Evolutionary conservation across 2,888 invertebrate species (phyloP).

Genomic region (Allophyes oxyacanthae): DNA sequence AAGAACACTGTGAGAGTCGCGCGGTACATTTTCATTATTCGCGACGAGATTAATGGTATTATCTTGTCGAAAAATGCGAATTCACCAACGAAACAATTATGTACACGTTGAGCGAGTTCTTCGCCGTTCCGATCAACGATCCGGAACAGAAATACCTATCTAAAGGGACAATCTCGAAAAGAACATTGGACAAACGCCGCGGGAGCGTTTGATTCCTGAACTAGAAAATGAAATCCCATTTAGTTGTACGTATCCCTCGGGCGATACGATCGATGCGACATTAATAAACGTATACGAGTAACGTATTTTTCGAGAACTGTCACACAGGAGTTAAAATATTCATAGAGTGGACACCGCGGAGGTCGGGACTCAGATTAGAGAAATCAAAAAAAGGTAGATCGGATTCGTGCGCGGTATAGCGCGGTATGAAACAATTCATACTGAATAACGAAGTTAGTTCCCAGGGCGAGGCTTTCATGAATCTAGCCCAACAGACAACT

Average conservation of each 20-base stretch:
- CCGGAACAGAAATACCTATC: slow-evolving; percentile 71
- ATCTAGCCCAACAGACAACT: too few relatives aligned
- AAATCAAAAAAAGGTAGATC: slow-evolving; percentile 72
- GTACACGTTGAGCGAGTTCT: slow-evolving; percentile 57
- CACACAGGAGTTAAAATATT: slow-evolving; percentile 83
- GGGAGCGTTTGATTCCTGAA: slow-evolving; percentile 83
- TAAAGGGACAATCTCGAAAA: slow-evolving; percentile 68
- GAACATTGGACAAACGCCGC: slow-evolving; percentile 70
- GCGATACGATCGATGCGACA: slow-evolving; percentile 75
- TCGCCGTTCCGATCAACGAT: slow-evolving; percentile 67
- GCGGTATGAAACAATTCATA: slow-evolving; percentile 73
- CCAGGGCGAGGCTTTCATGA: slow-evolving; percentile 45
- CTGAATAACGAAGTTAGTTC: slow-evolving; percentile 37
- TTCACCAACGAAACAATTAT: slow-evolving; percentile 78
- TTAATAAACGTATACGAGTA: slow-evolving; percentile 80
- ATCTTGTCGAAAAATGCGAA: slow-evolving; percentile 81
- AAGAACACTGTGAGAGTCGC: slow-evolving; percentile 59
- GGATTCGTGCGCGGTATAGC: slow-evolving; percentile 60
- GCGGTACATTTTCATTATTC: slow-evolving; percentile 80
- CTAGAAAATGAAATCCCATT: slow-evolving; percentile 87
- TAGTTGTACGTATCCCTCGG: slow-evolving; percentile 72
- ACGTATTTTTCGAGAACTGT: slow-evolving; percentile 77
- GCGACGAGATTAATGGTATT: slow-evolving; percentile 80
- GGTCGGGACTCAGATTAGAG: slow-evolving; percentile 73
- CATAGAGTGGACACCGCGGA: slow-evolving; percentile 77